Evolutionary conservation across 1,140 invertebrate genomes (phyloP), one percentile per base, ranked within the genome.

Genomic region (Ostrea denselamellosa): DNA sequence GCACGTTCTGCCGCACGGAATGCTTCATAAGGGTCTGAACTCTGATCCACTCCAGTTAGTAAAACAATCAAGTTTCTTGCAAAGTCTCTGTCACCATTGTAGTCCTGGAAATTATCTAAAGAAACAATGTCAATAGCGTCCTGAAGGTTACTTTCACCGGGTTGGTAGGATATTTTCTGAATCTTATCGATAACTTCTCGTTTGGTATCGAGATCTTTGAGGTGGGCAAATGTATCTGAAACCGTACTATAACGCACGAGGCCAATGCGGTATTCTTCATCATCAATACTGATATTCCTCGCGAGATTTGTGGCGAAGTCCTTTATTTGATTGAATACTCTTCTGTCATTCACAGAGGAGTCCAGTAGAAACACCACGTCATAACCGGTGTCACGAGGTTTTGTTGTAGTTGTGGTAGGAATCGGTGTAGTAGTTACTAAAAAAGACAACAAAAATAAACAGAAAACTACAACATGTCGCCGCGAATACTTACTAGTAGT

Each of bases 291-390:
- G 56, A 93, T 62, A 83, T 89, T 51, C 12, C 88, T 71, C 19
- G 90, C 89, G n/a, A 93, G 89, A 22, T 87, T 65, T 8, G 85
- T 87, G 22, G 91, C 90, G 83, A 92, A 92, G 44, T 89, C 85
- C 58, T 91, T 92, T 91, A 94, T 93, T 92, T 92, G 93, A 0
- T 87, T 77, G 85, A 92, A 93, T 12, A 87, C 53, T 12, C 68
- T 25, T 12, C 86, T 87, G 25, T 90, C 87, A 77, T 86, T 90
- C 10, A 92, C 93, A 0, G 93, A 92, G 0, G 92, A 92, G 82
- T 94, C 94, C 12, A 94, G 81, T 52, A 94, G 91, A 56, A 94
- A 89, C 10, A 94, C 86, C 3, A 94, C 52, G 94, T 96, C 91
- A 86, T 90, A 91, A 25, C 93, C 93, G 34, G 83, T 85, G 0